phyloP scores from a whole-genome alignment of 2,113 vertebrate species.

The Lucifuga dentata region DNA sequence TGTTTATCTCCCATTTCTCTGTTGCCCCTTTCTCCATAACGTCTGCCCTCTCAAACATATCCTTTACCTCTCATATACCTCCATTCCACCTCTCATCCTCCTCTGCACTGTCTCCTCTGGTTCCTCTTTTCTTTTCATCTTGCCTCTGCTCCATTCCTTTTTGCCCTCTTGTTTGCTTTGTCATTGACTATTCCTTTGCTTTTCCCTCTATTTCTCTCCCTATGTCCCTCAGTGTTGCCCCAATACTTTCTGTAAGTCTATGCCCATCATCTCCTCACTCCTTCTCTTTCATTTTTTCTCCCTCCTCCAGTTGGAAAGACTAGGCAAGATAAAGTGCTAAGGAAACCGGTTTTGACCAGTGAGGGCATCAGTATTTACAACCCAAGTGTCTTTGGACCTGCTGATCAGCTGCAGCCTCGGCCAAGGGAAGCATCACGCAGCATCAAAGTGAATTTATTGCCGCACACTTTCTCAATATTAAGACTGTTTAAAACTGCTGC shows the following conservation, averaged over 20 bases:
- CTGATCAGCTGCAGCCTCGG: conserved; percentile 60
- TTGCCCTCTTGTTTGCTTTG: conserved; percentile 23
- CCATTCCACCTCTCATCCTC: conserved; percentile 24
- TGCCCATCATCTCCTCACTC: conserved; percentile 3
- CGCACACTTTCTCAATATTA: conserved; percentile 57
- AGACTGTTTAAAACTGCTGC: conserved; percentile 64
- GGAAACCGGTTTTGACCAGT: conserved; percentile 52
- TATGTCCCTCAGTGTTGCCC: neutral
- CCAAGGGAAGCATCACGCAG: conserved; percentile 37
- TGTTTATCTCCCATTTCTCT: conserved; percentile 48
- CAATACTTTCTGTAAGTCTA: conserved; percentile 9
- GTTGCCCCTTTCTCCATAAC: conserved; percentile 27
- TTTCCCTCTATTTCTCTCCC: neutral
- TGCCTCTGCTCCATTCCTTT: conserved; percentile 34
- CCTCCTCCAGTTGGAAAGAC: conserved; percentile 34
- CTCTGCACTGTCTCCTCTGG: conserved; percentile 21
- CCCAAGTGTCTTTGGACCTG: conserved; percentile 42
- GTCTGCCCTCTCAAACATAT: conserved; percentile 28
- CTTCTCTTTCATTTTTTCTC: conserved; percentile 15
- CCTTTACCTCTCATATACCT: conserved; percentile 28
- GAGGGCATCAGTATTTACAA: conserved; percentile 67
- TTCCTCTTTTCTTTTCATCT: conserved; percentile 42
- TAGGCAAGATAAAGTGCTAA: conserved; percentile 42
- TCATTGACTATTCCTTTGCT: neutral
- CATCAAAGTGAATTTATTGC: conserved; percentile 70